Conservation (phyloP, 2,888 invertebrate species). For the Heliconius erato region DNA sequence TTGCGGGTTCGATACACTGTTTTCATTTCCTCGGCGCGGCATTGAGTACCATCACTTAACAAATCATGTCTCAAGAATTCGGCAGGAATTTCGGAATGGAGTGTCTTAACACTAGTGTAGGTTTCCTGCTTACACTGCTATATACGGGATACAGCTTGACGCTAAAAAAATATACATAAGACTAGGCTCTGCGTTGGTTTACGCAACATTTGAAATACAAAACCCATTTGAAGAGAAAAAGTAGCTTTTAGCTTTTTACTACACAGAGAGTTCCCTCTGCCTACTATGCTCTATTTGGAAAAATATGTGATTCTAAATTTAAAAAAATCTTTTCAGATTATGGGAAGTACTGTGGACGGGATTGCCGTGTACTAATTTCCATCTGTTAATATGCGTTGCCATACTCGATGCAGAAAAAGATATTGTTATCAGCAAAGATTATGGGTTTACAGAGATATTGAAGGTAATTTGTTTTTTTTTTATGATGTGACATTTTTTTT, state of each 20-base stretch:
- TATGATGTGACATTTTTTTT: not conserved
- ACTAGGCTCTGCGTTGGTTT: no score
- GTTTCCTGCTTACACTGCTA: not conserved
- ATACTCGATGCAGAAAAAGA: constrained; percentile 96
- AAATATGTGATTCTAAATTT: no score
- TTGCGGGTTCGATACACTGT: no score
- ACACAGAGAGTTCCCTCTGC: no score
- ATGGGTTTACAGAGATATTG: constrained; percentile 97
- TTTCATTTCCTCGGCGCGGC: not conserved
- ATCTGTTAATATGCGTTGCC: constrained; percentile 96
- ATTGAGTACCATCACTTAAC: not conserved
- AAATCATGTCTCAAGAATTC: not conserved
- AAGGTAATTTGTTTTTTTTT: constrained; percentile 86
- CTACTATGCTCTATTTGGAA: no score
- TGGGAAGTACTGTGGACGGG: constrained; percentile 99
- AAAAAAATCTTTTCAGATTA: constrained; percentile 79
- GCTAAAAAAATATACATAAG: not conserved
- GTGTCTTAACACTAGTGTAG: not conserved
- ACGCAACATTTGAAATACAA: no score
- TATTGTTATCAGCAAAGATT: constrained; percentile 95
- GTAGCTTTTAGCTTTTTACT: no score
- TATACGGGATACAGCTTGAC: not conserved
- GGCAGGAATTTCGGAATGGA: not conserved
- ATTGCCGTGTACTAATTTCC: constrained; percentile 97
- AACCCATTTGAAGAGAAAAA: no score